Conservation (phyloP, 2,113 vertebrate genomes). For the Zonotrichia leucophrys region DNA sequence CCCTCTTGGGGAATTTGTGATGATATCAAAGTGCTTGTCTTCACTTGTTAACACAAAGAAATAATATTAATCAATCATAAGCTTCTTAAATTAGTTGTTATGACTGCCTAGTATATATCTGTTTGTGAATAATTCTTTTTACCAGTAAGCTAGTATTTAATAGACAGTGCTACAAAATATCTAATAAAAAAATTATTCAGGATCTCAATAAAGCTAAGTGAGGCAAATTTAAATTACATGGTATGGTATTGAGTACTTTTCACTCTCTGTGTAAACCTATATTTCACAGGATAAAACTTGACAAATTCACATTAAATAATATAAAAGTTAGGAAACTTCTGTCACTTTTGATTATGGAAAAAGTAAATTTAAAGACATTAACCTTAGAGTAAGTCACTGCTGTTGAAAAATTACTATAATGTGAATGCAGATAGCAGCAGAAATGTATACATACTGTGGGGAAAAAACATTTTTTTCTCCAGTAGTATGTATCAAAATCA, state of each 20-base stretch:
- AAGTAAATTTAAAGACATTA: neutral
- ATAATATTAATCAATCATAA: neutral
- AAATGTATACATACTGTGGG: neutral
- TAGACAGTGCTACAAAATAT: neutral
- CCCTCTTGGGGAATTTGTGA: neutral
- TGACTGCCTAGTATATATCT: neutral
- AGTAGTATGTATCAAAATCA: neutral
- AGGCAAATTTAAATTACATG: neutral
- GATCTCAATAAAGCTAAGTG: neutral
- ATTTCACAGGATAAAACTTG: neutral
- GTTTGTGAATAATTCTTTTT: neutral
- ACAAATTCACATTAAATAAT: neutral
- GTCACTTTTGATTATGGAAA: neutral
- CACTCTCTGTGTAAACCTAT: neutral
- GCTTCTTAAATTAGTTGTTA: neutral
- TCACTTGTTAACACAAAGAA: neutral
- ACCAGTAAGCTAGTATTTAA: neutral
- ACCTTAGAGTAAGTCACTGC: neutral
- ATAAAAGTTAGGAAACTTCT: neutral
- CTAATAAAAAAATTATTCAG: neutral
- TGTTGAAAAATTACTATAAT: neutral
- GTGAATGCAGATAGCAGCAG: neutral
- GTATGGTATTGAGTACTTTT: neutral
- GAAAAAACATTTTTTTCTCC: rapidly evolving
- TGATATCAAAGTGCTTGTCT: neutral